Conservation (phyloP, 2,797 vertebrate genomes). For the Rhincodon typus region DNA sequence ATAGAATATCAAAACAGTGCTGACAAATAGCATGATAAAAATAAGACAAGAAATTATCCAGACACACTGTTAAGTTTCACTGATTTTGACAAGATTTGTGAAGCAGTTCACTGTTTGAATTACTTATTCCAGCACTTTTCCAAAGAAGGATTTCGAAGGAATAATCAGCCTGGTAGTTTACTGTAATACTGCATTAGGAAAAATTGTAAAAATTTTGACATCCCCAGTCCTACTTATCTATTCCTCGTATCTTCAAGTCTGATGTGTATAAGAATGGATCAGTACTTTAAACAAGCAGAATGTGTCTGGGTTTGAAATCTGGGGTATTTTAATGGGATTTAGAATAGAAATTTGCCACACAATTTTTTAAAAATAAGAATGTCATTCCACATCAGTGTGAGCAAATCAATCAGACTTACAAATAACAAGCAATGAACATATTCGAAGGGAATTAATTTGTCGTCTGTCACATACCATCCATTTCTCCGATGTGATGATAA, state of each 20-base stretch:
- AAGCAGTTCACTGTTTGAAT: not conserved
- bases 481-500: not conserved
- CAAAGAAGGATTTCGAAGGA: conserved; percentile 5
- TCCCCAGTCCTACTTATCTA: not conserved
- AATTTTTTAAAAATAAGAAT: not conserved
- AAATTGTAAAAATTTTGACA: not conserved
- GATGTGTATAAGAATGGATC: not conserved
- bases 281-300: not conserved
- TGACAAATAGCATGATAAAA: conserved; percentile 7
- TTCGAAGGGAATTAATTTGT: not conserved
- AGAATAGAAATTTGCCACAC: not conserved
- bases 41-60: conserved; percentile 1
- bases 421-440: not conserved
- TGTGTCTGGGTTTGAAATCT: not conserved
- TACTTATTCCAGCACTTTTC: not conserved
- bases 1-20: not conserved
- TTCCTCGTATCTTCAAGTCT: not conserved
- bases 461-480: not conserved
- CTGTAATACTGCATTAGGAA: not conserved
- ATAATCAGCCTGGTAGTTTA: not conserved
- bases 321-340: not conserved
- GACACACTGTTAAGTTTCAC: not conserved
- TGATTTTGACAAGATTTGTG: not conserved
- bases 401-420: not conserved
- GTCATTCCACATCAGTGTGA: not conserved